Percentiles rank a stretch among this genome's conserved stretches.
Evolutionary conservation across 2,797 vertebrate genomes (phyloP).

Genomic region (Pygocentrus nattereri): DNA sequence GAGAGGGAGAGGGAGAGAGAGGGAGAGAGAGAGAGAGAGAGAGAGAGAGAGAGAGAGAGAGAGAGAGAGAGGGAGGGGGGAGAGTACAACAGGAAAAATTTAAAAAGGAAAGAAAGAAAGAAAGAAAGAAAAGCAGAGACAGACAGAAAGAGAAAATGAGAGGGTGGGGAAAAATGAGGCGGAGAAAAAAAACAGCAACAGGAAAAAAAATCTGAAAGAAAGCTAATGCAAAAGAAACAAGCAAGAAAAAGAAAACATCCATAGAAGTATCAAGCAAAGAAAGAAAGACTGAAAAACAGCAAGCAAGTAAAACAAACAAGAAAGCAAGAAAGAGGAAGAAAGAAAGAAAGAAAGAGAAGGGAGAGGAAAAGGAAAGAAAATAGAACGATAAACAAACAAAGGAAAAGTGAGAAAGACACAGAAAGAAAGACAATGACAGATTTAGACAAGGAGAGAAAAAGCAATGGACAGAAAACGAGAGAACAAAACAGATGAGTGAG

Average conservation of each 20-base stretch:
- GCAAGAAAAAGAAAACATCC: too few species aligned
- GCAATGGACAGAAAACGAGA: neutral
- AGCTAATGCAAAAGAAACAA: neutral
- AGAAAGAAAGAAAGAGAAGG: neutral
- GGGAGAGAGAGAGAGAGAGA: neutral
- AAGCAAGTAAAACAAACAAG: too few species aligned
- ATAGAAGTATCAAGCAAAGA: too few species aligned
- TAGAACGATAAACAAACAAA: slow-evolving; percentile 43
- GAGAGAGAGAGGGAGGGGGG: slow-evolving; percentile 17
- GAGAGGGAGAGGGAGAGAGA: slow-evolving; percentile 4
- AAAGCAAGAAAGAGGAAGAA: too few species aligned
- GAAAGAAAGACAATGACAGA: neutral
- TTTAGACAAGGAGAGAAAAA: neutral
- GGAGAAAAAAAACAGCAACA: slow-evolving; percentile 41
- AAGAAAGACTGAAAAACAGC: too few species aligned
- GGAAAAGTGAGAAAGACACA: slow-evolving; percentile 58
- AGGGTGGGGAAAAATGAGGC: slow-evolving; percentile 3
- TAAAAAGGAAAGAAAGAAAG: slow-evolving; percentile 49
- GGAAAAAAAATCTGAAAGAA: too few species aligned
- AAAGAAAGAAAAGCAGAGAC: slow-evolving; percentile 50
- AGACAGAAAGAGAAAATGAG: neutral
- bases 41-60: slow-evolving; percentile 21
- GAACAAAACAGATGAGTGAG: neutral
- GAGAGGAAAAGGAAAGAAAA: neutral
- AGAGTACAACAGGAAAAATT: neutral